A percentile compares a stretch with the other conserved stretches of the same genome.
Evolutionary conservation across 1,140 invertebrate species (phyloP).

Genomic region (Globodera rostochiensis): DNA sequence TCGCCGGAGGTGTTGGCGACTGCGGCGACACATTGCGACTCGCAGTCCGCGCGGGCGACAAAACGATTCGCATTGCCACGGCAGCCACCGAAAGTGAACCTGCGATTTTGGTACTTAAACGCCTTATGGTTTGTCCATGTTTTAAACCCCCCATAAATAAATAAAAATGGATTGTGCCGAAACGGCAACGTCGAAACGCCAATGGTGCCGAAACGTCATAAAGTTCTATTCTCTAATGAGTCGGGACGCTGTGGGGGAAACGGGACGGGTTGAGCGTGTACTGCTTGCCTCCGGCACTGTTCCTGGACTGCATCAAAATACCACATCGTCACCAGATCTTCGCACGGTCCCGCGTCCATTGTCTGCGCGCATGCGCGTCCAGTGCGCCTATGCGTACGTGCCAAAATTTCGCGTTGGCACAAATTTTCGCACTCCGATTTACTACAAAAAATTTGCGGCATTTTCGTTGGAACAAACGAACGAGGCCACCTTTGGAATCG

Average conservation of each 20-base stretch:
- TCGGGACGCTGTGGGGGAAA: no score
- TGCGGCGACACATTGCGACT: slow-evolving; percentile 15
- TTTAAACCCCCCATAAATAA: no score
- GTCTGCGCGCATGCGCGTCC: slow-evolving; percentile 40
- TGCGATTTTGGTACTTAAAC: background rate
- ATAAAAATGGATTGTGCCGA: no score
- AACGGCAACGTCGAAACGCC: no score
- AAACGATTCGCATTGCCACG: slow-evolving; percentile 79
- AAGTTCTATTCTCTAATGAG: background rate
- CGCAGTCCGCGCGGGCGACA: slow-evolving; percentile 49
- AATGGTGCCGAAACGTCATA: background rate
- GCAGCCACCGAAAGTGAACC: slow-evolving; percentile 71
- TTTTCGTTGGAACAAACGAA: background rate
- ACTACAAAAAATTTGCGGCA: slow-evolving; percentile 39
- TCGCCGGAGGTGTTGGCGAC: background rate
- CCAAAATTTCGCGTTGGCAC: slow-evolving; percentile 49
- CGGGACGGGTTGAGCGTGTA: background rate
- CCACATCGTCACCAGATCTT: slow-evolving; percentile 61
- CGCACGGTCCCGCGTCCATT: slow-evolving; percentile 59
- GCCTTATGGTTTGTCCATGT: background rate
- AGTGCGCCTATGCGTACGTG: slow-evolving; percentile 15
- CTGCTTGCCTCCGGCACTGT: slow-evolving; percentile 68
- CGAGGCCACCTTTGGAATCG: slow-evolving; percentile 30
- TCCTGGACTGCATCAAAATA: slow-evolving; percentile 70
- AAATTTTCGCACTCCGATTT: slow-evolving; percentile 59